phyloP scores from a whole-genome alignment of 1,140 invertebrate species.

The Gyrodactylus salaris region DNA sequence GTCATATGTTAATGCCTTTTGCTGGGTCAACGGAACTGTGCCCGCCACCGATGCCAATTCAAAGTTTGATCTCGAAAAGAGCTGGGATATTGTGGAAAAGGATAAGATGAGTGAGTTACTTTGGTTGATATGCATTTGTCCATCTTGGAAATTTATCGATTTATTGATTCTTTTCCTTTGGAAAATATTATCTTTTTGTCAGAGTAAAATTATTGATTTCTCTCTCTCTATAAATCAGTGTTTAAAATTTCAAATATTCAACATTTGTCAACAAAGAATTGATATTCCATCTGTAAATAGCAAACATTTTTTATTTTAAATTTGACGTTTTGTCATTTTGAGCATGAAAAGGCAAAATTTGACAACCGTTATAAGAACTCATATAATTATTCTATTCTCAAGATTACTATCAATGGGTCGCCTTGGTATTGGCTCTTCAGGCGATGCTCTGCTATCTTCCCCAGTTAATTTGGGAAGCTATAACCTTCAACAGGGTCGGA shows the following conservation, averaged over 20 bases:
- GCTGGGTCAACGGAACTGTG: constrained; percentile 1
- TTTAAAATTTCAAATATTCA: background rate
- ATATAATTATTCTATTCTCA: background rate
- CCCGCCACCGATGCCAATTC: background rate
- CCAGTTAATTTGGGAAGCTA: background rate
- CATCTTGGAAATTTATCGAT: background rate
- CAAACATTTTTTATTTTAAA: background rate
- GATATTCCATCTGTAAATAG: background rate
- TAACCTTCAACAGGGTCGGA: background rate
- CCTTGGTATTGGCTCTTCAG: background rate
- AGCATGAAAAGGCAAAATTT: background rate
- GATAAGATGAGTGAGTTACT: background rate
- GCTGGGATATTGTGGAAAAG: background rate
- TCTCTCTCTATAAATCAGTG: background rate
- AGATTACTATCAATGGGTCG: constrained; percentile 7
- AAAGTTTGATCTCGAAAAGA: background rate
- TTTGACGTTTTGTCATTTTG: background rate
- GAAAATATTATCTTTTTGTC: too few relatives aligned
- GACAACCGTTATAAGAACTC: background rate
- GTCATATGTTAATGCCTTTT: background rate
- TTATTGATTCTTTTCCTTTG: background rate
- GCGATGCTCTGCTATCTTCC: background rate
- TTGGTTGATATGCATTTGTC: background rate
- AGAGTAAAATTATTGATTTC: background rate
- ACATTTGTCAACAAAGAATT: too few relatives aligned